phyloP scores from a whole-genome alignment of 2,113 vertebrate species.

The Dendrocopos noguchii region DNA sequence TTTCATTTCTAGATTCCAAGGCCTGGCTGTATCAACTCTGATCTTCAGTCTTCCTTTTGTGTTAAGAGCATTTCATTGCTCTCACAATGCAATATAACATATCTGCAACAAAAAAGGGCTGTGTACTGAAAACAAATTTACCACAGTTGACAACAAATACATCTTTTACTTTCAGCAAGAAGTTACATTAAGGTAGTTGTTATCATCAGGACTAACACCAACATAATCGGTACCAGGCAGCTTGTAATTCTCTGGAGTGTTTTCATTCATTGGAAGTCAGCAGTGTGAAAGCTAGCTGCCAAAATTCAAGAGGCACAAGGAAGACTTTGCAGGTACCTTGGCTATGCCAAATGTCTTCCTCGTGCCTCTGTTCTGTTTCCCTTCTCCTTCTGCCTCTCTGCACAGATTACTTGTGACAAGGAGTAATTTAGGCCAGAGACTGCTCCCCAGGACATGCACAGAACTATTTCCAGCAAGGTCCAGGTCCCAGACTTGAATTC shows the following conservation, averaged over 20 bases:
- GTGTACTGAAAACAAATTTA: not conserved
- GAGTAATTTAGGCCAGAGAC: not conserved
- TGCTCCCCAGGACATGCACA: accelerated
- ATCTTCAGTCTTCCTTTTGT: not conserved
- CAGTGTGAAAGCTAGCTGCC: not conserved
- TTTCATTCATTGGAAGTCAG: not conserved
- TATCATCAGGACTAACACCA: not conserved
- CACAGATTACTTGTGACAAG: not conserved
- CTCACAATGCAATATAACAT: not conserved
- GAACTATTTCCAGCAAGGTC: not conserved
- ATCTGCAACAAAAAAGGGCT: not conserved
- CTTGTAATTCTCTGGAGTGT: not conserved
- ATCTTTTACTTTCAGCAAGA: not conserved
- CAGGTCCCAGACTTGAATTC: not conserved
- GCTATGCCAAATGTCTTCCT: not conserved
- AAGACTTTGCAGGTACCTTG: not conserved
- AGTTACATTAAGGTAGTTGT: not conserved
- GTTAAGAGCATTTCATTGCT: not conserved
- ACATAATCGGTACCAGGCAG: not conserved
- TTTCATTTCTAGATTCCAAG: not conserved
- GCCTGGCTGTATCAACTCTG: not conserved
- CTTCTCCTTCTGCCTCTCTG: not conserved
- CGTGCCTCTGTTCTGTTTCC: not conserved
- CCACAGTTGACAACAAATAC: not conserved
- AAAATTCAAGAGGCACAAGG: not conserved